phyloP scores from a whole-genome alignment of 37 sponge, comb jelly and placozoan genomes.

The Chondrosia reniformis region DNA sequence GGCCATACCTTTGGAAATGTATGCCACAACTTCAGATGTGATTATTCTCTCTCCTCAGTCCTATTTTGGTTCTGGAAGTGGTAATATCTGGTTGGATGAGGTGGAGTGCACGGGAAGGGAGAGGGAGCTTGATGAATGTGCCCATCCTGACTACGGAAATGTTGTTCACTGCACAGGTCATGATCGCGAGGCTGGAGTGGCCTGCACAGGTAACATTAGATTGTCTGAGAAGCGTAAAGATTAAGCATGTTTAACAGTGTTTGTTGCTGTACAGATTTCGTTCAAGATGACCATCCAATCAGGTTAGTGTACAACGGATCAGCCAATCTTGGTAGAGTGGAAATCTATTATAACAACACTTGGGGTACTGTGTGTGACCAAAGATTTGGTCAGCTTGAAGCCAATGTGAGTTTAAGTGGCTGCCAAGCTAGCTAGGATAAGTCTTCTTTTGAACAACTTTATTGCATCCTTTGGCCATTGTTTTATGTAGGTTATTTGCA shows the following conservation, averaged over 20 bases:
- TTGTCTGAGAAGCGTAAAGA: no score
- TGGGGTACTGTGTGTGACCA: slow-evolving; percentile 22
- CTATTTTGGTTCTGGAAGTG: background rate
- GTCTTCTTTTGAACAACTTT: background rate
- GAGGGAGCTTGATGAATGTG: slow-evolving; percentile 37
- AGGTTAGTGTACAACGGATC: background rate
- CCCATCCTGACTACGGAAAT: slow-evolving; percentile 52
- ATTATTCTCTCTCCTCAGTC: background rate
- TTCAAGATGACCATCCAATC: background rate
- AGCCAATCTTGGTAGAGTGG: background rate
- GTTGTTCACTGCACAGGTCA: slow-evolving; percentile 38
- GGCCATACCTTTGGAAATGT: no score
- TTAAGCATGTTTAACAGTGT: no score
- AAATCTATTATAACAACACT: slow-evolving; percentile 1
- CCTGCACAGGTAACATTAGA: slow-evolving; percentile 30
- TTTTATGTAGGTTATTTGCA: slow-evolving; percentile 10
- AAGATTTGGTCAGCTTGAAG: background rate
- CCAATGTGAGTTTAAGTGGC: background rate
- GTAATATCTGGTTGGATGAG: slow-evolving; percentile 63
- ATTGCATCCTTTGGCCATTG: background rate
- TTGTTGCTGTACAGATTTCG: background rate
- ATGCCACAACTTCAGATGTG: no score
- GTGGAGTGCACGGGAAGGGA: slow-evolving; percentile 65
- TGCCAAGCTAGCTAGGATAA: background rate
- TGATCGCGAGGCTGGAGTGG: slow-evolving; percentile 42